Evolutionary conservation across 30 jellyfish, hydroid and myxozoan species (phyloP), one percentile per base, ranked within the genome.

Genomic region (Pseudorhiza aurosa): DNA sequence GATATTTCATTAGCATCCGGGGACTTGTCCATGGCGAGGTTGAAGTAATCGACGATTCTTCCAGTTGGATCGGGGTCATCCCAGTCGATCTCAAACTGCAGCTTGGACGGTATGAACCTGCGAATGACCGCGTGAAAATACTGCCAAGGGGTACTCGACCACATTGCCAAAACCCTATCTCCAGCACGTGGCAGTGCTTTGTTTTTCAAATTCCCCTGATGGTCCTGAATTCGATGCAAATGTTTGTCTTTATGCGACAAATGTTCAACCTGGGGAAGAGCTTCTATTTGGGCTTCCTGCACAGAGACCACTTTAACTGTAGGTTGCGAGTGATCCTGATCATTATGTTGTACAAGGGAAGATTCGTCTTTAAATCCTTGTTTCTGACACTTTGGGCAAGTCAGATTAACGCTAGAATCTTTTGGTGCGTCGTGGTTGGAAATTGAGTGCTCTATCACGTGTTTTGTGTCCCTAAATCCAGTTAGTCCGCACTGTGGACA

Each of bases 41-140:
- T 87, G 62, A 14, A 77, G 58, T 87, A 87, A 46, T 87, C 94
- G 18, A 87, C 96, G 49, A 87, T 46, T 22, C 96, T 44, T 7
- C 95, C 96, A 7, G 96, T 45, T 19, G 96, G 58, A 69, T 87
- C 96, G 37, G 78, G 95, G 36, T 87, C 96, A 59, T 87, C 96
- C 96, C 96, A 87, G 12, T 87, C 96, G 36, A 87, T 87, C 50
- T 87, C 96, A 53, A 65, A 87, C 22, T 46, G 63, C 37, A 87
- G 72, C 58, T 36, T 26, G 32, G 59, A 72, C 31, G 73, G 46
- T 18, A 77, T 21, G 40, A 64, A 86, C 44, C 75, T 67, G 53
- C 55, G 25, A 51, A 87, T 78, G 14, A 85, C 78, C 19, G 94
- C 96, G 22, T 79, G 72, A 33, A 87, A 87, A 80, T 87, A 87